Evolutionary conservation across 2,797 vertebrate species (phyloP).

Genomic region (Molossus molossus): DNA sequence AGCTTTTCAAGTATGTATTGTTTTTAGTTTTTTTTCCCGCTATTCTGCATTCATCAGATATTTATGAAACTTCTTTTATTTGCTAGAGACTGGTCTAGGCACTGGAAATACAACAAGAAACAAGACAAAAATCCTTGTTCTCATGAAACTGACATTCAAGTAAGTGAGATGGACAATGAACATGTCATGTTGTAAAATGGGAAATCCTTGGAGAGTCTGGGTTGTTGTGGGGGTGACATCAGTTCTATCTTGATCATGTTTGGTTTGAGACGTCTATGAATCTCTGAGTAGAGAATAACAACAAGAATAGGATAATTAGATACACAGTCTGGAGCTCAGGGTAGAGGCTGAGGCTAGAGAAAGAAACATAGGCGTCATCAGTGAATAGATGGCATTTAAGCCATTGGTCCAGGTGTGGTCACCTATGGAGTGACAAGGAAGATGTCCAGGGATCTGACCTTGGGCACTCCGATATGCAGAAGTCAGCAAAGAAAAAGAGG

Average conservation of each 20-base stretch:
- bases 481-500: not conserved
- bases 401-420: not conserved
- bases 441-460: not conserved
- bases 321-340: not conserved
- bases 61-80: not conserved
- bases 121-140: not conserved
- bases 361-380: not conserved
- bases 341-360: not conserved
- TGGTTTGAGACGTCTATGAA: not conserved
- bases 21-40: not conserved
- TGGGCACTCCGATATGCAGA: not conserved
- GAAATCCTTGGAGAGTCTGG: not conserved
- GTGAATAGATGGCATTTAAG: not conserved
- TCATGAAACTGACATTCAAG: not conserved
- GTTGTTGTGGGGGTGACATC: not conserved
- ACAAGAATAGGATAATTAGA: not conserved
- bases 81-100: not conserved
- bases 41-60: not conserved
- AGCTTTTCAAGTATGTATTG: not conserved
- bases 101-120: not conserved
- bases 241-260: not conserved
- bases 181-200: not conserved
- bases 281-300: not conserved
- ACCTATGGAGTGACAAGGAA: not conserved
- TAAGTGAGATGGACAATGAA: not conserved